Conservation (phyloP, 1,140 invertebrate species). For the Anastatus disparis region DNA sequence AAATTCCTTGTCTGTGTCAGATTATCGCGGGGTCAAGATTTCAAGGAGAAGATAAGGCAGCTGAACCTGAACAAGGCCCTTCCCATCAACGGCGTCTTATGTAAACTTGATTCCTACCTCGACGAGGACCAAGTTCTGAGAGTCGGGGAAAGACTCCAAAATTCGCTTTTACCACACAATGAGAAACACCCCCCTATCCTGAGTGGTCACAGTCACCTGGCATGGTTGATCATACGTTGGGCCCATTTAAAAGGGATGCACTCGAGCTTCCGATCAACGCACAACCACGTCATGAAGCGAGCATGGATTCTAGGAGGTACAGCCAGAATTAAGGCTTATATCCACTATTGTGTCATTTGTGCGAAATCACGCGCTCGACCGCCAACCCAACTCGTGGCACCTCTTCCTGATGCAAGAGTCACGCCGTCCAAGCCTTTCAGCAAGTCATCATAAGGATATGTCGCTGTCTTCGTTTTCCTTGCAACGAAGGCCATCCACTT, state of each 20-base stretch:
- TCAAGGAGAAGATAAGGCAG: not conserved
- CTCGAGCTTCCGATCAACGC: not conserved
- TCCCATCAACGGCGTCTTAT: not conserved
- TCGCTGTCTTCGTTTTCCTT: no score
- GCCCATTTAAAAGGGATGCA: not conserved
- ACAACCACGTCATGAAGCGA: not conserved
- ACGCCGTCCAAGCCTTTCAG: not conserved
- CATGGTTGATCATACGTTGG: not conserved
- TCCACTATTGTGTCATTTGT: not conserved
- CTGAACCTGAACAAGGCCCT: not conserved
- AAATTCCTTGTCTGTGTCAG: not conserved
- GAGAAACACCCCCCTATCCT: not conserved
- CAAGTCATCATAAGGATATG: no score
- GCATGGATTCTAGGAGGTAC: not conserved
- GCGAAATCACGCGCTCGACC: not conserved
- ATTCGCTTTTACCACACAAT: not conserved
- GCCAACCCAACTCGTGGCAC: not conserved
- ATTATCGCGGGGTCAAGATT: not conserved
- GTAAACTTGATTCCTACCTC: not conserved
- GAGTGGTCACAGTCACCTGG: not conserved
- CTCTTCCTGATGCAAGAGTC: not conserved
- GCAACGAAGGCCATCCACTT: not conserved
- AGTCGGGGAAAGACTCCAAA: not conserved
- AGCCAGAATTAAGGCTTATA: not conserved
- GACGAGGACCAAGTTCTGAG: not conserved